Base-by-base conservation (phyloP, 2,888 invertebrate genomes). In the Thyatira batis region DNA sequence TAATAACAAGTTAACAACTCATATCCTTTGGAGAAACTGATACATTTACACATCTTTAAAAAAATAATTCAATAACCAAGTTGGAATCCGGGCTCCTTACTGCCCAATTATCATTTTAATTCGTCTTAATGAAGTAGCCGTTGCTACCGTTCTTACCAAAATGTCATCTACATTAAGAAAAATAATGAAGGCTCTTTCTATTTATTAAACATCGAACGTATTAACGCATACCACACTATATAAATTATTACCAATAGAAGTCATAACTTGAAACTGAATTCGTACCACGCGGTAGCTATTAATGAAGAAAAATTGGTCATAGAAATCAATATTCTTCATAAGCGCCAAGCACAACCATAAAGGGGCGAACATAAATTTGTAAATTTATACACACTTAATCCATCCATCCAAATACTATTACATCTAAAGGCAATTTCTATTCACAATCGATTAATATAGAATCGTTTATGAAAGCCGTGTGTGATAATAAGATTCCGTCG, bases 51-150 rank as follows among this genome's bases (percentile, higher is more conserved):
- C 61, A 55, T 59, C 58, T 67, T 66, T 67, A 69, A 56, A 63
- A 66, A 71, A 61, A 65, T 65, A 69, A 70, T 67, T 70, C 67
- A 71, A 75, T 74, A 73, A 65, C 64, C 67, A 63, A 67, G 67
- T 66, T 65, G 76, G 73, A 74, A 80, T 80, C 76, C 69, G 60
- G 63, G 65, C 67, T 73, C 73, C 65, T 66, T 71, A 69, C 72
- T 60, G 70, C 65, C 74, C 81, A 80, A 86, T 87, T 85, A 85
- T 78, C 79, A 85, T 82, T 68, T 82, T 82, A 85, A 86, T 84
- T 82, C 69, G 61, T 76, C 63, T 68, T 82, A 80, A 83, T 79
- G 73, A 82, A 74, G 72, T 60, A 63, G 63, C 71, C 54, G 57
- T 55, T 50, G 85, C 85, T 85, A 85, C 86, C 71, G 83, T 66